These are phyloP conservation scores for Chlorospingus flavigularis DNA, from an alignment of 2,797 vertebrate species.

Conservation along the genomic window DNA sequence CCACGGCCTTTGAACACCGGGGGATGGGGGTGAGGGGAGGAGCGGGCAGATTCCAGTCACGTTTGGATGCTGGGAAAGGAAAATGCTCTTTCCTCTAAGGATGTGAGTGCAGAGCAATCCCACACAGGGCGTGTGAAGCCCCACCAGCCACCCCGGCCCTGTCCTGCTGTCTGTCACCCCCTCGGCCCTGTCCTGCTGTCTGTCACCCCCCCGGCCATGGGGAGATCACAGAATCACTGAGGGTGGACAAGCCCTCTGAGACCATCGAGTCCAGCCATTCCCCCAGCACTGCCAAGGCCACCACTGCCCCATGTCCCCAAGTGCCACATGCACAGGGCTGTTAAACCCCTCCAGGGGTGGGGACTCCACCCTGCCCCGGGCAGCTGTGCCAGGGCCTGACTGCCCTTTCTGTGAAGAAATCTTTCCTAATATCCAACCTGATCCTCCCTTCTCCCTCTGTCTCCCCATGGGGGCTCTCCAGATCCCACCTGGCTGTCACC, in stretches of 20 bases:
- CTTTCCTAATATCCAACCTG: neutral
- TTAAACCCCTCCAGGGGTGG: neutral
- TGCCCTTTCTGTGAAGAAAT: neutral
- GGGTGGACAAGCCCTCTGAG: neutral
- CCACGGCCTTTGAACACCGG: neutral
- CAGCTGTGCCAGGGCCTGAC: neutral
- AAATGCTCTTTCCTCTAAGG: neutral
- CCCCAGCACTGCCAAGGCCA: neutral
- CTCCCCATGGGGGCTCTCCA: neutral
- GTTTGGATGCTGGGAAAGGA: neutral
- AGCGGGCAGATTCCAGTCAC: neutral
- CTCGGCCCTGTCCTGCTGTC: fast-evolving
- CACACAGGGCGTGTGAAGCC: neutral
- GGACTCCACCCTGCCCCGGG: neutral
- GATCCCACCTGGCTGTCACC: neutral
- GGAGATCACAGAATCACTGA: neutral
- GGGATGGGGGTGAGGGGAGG: neutral
- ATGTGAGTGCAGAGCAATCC: neutral
- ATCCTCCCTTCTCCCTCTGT: neutral
- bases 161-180: neutral
- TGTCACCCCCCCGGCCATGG: fast-evolving
- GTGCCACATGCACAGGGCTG: neutral
- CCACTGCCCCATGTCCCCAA: neutral
- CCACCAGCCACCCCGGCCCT: fast-evolving
- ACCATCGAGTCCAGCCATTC: neutral